Percentiles rank a stretch among this genome's conserved stretches.
phyloP scores from a whole-genome alignment of 2,797 vertebrate genomes.

The Siniperca undulata region DNA sequence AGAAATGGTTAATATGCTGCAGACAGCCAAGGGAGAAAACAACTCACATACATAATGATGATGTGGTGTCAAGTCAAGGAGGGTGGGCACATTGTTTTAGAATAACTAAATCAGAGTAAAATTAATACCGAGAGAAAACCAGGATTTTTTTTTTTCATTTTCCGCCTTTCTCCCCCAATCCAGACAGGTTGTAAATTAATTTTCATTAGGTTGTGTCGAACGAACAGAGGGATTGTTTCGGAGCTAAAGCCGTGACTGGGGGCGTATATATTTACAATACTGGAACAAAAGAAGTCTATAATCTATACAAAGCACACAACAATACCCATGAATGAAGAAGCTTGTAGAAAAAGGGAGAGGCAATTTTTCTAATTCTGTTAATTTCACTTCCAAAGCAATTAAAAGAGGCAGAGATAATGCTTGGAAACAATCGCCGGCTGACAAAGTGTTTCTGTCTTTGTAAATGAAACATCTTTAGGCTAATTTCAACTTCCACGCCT shows the following conservation, averaged over 20 bases:
- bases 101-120: conserved; percentile 53
- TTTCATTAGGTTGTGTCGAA: conserved; percentile 79
- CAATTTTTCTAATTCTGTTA: conserved; percentile 97
- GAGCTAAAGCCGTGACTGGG: conserved; percentile 89
- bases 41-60: conserved; percentile 26
- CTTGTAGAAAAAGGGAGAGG: conserved; percentile 90
- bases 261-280: conserved; percentile 92
- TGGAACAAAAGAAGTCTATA: conserved; percentile 94
- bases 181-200: conserved; percentile 86
- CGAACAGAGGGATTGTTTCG: conserved; percentile 80
- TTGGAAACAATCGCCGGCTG: conserved; percentile 91
- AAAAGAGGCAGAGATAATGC: conserved; percentile 94
- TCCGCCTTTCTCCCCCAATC: conserved; percentile 53
- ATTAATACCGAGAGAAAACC: conserved; percentile 61
- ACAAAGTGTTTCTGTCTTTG: conserved; percentile 93
- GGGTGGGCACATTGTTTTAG: conserved; percentile 41
- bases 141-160: conserved; percentile 17
- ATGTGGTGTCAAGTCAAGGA: conserved; percentile 51
- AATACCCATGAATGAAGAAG: conserved; percentile 94
- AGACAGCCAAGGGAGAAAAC: conserved; percentile 45
- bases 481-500: conserved; percentile 92
- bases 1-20: conserved; percentile 42
- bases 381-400: conserved; percentile 99
- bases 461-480: conserved; percentile 93
- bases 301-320: conserved; percentile 94